These are phyloP conservation scores for Mya arenaria DNA, from an alignment of 1,140 invertebrate genomes.

Conservation along the genomic window DNA sequence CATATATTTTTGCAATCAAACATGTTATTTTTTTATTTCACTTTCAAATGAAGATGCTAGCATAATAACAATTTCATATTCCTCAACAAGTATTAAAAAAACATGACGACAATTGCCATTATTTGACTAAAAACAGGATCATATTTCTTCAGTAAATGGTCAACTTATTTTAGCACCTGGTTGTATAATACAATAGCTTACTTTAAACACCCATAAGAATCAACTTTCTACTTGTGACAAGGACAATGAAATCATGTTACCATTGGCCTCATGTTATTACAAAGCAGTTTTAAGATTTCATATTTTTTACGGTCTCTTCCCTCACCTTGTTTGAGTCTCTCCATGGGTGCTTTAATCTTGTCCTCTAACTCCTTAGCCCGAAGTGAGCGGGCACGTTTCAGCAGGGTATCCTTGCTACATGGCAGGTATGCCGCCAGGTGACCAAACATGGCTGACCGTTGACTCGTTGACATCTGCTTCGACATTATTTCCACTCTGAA, in stretches of 20 bases:
- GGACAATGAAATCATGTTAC: neutral
- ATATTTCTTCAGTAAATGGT: too few relatives aligned
- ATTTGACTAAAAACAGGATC: too few relatives aligned
- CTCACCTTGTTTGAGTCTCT: conserved; percentile 79
- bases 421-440: conserved; percentile 86
- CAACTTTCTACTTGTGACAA: neutral
- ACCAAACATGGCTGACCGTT: conserved; percentile 84
- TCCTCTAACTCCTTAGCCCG: conserved; percentile 84
- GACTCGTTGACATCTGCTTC: conserved; percentile 75
- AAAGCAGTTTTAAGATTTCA: neutral
- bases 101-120: too few relatives aligned
- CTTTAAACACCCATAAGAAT: neutral
- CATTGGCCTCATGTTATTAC: neutral
- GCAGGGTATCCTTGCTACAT: conserved; percentile 87
- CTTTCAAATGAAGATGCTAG: too few relatives aligned
- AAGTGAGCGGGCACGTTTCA: conserved; percentile 86
- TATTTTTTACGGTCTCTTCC: too few relatives aligned
- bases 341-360: conserved; percentile 83
- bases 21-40: too few relatives aligned
- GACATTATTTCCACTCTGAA: conserved; percentile 85
- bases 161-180: too few relatives aligned
- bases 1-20: too few relatives aligned
- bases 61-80: too few relatives aligned
- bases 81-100: too few relatives aligned
- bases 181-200: too few relatives aligned